Percentiles rank a stretch among this genome's conserved stretches.
Conservation (phyloP, 2,797 vertebrate species). For the Neosalanx taihuensis region DNA sequence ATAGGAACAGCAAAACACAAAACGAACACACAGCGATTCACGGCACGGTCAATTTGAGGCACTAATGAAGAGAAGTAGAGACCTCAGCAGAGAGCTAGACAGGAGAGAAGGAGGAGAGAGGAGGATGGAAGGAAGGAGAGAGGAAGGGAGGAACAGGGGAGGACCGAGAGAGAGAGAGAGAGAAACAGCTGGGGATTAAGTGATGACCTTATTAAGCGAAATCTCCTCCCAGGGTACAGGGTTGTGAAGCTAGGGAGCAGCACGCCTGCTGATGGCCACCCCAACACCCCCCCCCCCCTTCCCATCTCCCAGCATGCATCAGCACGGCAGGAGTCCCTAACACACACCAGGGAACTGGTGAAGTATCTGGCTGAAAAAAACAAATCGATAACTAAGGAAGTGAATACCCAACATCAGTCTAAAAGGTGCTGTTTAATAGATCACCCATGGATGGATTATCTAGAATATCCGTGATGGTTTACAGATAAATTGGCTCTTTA, state of each 20-base stretch:
- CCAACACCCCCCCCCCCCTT: not conserved
- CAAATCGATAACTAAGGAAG: no score
- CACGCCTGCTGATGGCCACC: slow-evolving; percentile 17
- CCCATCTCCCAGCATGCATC: not conserved
- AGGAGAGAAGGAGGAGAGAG: not conserved
- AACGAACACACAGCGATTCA: slow-evolving; percentile 13
- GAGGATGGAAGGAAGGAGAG: not conserved
- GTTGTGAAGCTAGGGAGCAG: slow-evolving; percentile 17
- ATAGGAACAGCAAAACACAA: not conserved
- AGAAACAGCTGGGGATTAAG: slow-evolving; percentile 56
- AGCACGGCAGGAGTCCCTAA: not conserved
- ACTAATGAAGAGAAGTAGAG: not conserved
- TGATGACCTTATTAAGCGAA: slow-evolving; percentile 69
- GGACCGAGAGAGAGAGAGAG: slow-evolving; percentile 5
- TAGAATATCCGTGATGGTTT: not conserved
- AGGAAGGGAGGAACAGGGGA: slow-evolving; percentile 16
- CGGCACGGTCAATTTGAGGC: slow-evolving; percentile 2
- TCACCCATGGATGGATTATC: not conserved
- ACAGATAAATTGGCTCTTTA: not conserved
- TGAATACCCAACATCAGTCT: not conserved
- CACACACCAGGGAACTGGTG: not conserved
- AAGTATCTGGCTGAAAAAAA: not conserved
- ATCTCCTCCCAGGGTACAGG: slow-evolving; percentile 39
- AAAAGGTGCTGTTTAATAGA: not conserved
- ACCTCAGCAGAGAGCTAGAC: slow-evolving; percentile 1